Conservation (phyloP, 2,113 vertebrate genomes). For the Cepphus grylle region DNA sequence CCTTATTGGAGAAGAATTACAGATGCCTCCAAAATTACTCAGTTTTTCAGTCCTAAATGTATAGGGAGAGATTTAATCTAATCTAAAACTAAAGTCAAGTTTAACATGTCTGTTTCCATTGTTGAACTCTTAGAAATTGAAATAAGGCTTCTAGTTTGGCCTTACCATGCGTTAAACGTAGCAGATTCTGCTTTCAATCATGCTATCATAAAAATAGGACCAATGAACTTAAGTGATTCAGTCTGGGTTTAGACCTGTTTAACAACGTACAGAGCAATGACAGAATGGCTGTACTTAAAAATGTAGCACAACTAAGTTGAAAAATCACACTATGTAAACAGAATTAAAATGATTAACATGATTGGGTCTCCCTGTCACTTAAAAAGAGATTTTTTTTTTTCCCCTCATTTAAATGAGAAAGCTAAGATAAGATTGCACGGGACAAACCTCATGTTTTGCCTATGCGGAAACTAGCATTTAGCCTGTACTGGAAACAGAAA, state of each 20-base stretch:
- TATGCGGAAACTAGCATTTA: not conserved
- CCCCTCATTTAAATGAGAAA: not conserved
- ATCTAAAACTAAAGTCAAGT: not conserved
- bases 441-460: not conserved
- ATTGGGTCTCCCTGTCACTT: not conserved
- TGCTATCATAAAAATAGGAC: not conserved
- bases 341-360: not conserved
- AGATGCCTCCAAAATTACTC: not conserved
- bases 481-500: not conserved
- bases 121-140: not conserved
- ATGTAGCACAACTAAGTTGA: not conserved
- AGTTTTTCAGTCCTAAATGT: not conserved
- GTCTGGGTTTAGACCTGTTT: not conserved
- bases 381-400: not conserved
- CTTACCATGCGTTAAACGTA: not conserved
- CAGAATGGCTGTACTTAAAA: not conserved
- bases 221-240: not conserved
- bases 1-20: not conserved
- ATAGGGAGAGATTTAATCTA: not conserved
- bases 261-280: not conserved
- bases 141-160: not conserved
- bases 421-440: not conserved
- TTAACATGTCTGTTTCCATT: not conserved
- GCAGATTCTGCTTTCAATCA: not conserved
- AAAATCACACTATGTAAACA: not conserved